Base-by-base conservation (phyloP, 2,797 vertebrate genomes). In the Trachurus trachurus region DNA sequence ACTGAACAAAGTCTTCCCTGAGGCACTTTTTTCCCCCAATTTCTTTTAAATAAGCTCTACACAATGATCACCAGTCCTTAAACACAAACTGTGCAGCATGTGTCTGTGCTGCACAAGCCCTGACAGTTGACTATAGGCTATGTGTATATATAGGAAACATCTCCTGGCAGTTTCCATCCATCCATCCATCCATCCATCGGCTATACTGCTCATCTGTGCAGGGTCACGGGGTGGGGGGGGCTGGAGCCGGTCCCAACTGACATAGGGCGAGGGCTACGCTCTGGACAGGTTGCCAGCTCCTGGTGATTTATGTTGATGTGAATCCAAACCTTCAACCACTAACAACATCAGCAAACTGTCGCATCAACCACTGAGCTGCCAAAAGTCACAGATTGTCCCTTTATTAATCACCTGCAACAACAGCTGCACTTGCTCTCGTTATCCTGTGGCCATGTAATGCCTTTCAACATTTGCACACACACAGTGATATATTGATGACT, bases 401-500 rank as follows among this genome's bases (percentile, higher is more conserved):
- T 2, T 54, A 11, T 37, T 8, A 26, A 29, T 26, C 26, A 49
- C 42, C 57, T 47, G 40, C 26, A 0, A 40, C 10, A 9, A 21
- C 56, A 44, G 66, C 64, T 22, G 40, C 42, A 40, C 42, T 17
- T 76, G 70, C 76, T 78, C 22, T 56, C 66, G 13, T 34, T 67
- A 39, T 87, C 82, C 83, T 87, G 66, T 84, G 70, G 39, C 78
- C 58, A 64, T 37, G 53, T 44, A 34, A n/a, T 53, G 66, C 64
- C 44, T 76, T 83, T 82, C 59, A 57, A 37, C 74, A 70, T 76
- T 64, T 74, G 59, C 63, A 69, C 76, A 86, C 74, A 86, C 59
- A 57, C 45, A 22, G 76, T 62, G 64, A 78, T 42, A 45, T 89
- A 93, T 93, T 85, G 89, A 93, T 69, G n/a, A 79, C 74, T 66